Conservation (phyloP, 1,140 invertebrate species). For the Neomicropteryx cornuta region DNA sequence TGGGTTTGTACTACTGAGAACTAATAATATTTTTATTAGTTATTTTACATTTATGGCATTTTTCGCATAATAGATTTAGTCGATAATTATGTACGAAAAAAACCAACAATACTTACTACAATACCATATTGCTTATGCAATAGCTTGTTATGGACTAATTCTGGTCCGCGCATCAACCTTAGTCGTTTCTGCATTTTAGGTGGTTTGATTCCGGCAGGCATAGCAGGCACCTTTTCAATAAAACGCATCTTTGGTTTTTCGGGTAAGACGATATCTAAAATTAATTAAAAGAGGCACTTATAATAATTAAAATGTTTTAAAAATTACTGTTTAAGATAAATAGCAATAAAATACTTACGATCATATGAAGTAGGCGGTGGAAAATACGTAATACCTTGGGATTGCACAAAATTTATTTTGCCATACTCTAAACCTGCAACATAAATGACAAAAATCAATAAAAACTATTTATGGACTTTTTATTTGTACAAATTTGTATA, state of each 20-base stretch:
- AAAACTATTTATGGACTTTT: not conserved
- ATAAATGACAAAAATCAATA: not conserved
- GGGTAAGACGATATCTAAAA: conserved; percentile 59
- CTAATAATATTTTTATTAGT: not conserved
- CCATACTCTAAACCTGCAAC: not conserved
- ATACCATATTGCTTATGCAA: conserved; percentile 87
- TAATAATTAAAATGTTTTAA: not conserved
- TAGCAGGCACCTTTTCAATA: conserved; percentile 60
- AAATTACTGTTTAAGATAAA: not conserved
- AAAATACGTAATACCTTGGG: conserved; percentile 51
- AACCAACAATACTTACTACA: conserved; percentile 47
- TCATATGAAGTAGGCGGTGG: conserved; percentile 44
- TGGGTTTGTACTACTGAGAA: not conserved
- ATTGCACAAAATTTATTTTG: conserved; percentile 14
- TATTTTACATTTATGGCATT: not conserved
- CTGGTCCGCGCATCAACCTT: conserved; percentile 79
- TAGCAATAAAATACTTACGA: conserved; percentile 29
- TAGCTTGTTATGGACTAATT: conserved; percentile 71
- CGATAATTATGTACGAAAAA: conserved; percentile 7
- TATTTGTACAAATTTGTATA: not conserved
- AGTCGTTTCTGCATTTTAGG: conserved; percentile 78
- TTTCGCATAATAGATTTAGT: conserved; percentile 3
- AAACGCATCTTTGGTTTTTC: conserved; percentile 56
- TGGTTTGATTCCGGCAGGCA: conserved; percentile 49
- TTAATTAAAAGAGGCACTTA: not conserved